A percentile compares a stretch with the other conserved stretches of the same genome.
Evolutionary conservation across 2,888 invertebrate species (phyloP).

Genomic region (Acrobeloides nanus): DNA sequence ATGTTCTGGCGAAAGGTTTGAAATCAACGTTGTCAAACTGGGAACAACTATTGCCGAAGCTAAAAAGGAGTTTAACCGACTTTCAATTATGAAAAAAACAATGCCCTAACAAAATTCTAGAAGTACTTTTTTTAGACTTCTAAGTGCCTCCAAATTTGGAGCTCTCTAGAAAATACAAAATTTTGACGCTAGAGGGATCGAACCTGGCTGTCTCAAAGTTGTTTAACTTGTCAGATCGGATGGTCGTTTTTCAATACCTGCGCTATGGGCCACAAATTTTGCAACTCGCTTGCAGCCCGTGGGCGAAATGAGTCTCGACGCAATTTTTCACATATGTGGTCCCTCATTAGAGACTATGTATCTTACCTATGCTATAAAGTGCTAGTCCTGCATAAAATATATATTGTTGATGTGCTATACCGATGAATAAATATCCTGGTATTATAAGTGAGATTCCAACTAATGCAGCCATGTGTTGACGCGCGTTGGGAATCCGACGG

Average conservation of each 20-base stretch:
- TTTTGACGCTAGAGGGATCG: too few species aligned
- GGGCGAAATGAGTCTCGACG: too few species aligned
- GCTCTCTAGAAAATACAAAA: background rate
- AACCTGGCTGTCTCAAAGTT: too few species aligned
- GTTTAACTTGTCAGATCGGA: too few species aligned
- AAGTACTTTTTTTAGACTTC: too few species aligned
- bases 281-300: too few species aligned
- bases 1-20: conserved; percentile 66
- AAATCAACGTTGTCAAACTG: conserved; percentile 84
- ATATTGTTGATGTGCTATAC: conserved; percentile 62
- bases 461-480: conserved; percentile 37
- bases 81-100: background rate
- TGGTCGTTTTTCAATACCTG: too few species aligned
- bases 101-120: background rate
- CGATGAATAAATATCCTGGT: conserved; percentile 77
- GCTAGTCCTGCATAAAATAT: conserved; percentile 75
- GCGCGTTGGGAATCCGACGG: conserved; percentile 69
- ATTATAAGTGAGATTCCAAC: conserved; percentile 73
- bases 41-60: conserved; percentile 77
- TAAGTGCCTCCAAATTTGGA: too few species aligned
- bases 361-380: conserved; percentile 80
- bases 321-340: too few species aligned
- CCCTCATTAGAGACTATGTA: background rate
- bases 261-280: too few species aligned
- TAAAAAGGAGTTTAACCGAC: conserved; percentile 38